Conservation (phyloP, 2,797 vertebrate species). For the Lagorchestes hirsutus region DNA sequence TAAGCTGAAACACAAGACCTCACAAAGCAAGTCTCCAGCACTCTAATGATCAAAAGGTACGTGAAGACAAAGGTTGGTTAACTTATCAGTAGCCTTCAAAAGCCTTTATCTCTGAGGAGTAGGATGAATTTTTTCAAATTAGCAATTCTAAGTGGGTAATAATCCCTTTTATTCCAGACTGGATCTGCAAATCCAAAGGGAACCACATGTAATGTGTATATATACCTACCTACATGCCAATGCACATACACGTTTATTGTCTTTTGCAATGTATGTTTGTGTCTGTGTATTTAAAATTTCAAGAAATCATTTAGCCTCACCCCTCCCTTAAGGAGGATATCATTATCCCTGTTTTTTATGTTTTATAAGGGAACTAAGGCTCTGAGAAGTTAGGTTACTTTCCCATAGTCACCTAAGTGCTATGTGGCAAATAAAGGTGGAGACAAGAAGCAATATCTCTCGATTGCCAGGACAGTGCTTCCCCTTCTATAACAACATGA, state of each 20-base stretch:
- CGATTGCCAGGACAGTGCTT: background rate
- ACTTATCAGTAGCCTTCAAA: slow-evolving; percentile 20
- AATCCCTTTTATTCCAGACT: slow-evolving; percentile 45
- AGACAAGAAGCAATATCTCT: background rate
- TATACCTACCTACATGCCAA: background rate
- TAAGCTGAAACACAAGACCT: slow-evolving; percentile 47
- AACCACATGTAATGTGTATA: background rate
- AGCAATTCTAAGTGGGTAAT: background rate
- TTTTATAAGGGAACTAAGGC: background rate
- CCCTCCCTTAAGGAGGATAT: background rate
- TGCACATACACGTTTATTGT: background rate
- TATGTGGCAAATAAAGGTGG: background rate
- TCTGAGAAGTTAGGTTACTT: background rate
- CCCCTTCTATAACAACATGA: background rate
- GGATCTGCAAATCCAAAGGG: background rate
- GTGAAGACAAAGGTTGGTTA: slow-evolving; percentile 27
- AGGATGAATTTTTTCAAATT: slow-evolving; percentile 59
- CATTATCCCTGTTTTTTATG: background rate
- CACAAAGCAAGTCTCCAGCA: slow-evolving; percentile 36
- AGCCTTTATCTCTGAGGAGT: slow-evolving; percentile 42
- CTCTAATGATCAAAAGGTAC: background rate
- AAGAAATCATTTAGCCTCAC: background rate
- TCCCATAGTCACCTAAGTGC: background rate
- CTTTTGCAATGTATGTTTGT: background rate
- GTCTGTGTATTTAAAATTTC: background rate